A percentile compares a stretch with the other conserved stretches of the same genome.
These are phyloP conservation scores for Lithophane semibrunnea DNA, from an alignment of 2,888 invertebrate species.

Conservation along the genomic window DNA sequence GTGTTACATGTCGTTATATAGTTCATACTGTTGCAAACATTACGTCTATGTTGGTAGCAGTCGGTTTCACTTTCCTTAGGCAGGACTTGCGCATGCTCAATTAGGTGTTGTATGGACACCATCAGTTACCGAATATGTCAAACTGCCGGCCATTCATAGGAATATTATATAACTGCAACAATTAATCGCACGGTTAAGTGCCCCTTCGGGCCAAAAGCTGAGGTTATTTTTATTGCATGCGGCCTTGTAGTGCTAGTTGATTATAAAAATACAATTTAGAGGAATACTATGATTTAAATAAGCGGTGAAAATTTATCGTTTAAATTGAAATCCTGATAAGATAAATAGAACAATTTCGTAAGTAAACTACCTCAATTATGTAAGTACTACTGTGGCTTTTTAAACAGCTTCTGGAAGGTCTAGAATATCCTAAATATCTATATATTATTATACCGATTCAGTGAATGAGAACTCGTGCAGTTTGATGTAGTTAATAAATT, in stretches of 20 bases:
- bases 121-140: constrained; percentile 82
- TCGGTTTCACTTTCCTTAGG: constrained; percentile 89
- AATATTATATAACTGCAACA: constrained; percentile 81
- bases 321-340: background rate
- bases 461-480: background rate
- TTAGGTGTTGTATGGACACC: constrained; percentile 82
- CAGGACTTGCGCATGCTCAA: constrained; percentile 86
- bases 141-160: constrained; percentile 78
- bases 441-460: background rate
- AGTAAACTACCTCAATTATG: too few species aligned
- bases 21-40: constrained; percentile 89
- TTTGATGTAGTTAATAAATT: constrained; percentile 6
- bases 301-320: background rate
- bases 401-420: background rate
- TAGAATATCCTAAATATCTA: background rate
- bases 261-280: background rate
- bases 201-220: constrained; percentile 19
- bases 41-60: constrained; percentile 81
- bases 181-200: constrained; percentile 44
- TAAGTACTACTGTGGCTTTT: background rate
- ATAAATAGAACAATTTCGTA: background rate
- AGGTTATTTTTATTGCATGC: constrained; percentile 40
- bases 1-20: constrained; percentile 87
- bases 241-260: constrained; percentile 19
- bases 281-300: background rate